Evolutionary conservation across 2,113 vertebrate genomes (phyloP).

Genomic region (Trinectes maculatus): DNA sequence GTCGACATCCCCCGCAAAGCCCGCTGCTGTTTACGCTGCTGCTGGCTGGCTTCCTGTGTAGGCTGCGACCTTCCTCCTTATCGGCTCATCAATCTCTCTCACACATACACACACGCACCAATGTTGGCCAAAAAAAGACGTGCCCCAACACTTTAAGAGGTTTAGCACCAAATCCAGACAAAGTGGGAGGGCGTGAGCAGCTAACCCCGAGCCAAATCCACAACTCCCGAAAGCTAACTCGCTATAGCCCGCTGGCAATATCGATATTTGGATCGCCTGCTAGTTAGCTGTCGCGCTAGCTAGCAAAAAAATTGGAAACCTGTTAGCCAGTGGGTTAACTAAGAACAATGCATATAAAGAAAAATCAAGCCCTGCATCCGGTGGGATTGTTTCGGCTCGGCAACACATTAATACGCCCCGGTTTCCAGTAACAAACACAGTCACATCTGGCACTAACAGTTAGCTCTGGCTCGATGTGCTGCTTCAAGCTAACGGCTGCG

Average conservation of each 20-base stretch:
- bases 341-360: not conserved
- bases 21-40: slow-evolving; percentile 33
- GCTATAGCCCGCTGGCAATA: slow-evolving; percentile 26
- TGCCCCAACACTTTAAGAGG: slow-evolving; percentile 6
- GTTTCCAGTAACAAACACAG: slow-evolving; percentile 1
- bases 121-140: slow-evolving; percentile 22
- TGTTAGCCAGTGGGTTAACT: slow-evolving; percentile 64
- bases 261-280: slow-evolving; percentile 44
- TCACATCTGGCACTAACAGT: not conserved
- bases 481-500: slow-evolving; percentile 55
- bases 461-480: slow-evolving; percentile 24
- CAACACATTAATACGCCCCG: not conserved
- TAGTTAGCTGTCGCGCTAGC: slow-evolving; percentile 68
- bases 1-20: slow-evolving; percentile 13
- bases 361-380: not conserved
- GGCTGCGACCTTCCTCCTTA: slow-evolving; percentile 32
- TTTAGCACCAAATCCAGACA: slow-evolving; percentile 13
- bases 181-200: not conserved
- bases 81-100: slow-evolving; percentile 38
- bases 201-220: slow-evolving; percentile 17
- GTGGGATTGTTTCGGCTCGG: not conserved
- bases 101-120: slow-evolving; percentile 1
- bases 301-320: slow-evolving; percentile 43
- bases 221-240: not conserved
- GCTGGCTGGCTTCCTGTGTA: slow-evolving; percentile 63